Percentiles rank a stretch among this genome's conserved stretches.
phyloP scores from a whole-genome alignment of 1,140 invertebrate species.

The Phymastichus coffea region DNA sequence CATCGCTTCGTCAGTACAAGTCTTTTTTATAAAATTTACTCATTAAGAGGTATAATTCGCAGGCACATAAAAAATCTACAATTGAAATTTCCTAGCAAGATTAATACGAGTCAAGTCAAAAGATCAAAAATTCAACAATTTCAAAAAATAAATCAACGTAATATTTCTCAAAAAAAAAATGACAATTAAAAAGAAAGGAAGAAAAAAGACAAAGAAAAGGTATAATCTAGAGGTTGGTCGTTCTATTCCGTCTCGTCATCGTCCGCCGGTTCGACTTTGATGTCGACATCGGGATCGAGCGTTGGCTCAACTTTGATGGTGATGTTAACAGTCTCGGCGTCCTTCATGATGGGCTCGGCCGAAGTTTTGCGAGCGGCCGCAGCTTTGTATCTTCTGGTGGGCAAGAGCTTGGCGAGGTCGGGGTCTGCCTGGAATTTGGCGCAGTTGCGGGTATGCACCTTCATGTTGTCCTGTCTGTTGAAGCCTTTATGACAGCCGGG shows the following conservation, averaged over 20 bases:
- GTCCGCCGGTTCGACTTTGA: not conserved
- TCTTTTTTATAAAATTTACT: too few relatives aligned
- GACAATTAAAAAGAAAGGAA: not conserved
- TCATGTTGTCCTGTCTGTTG: slow-evolving; percentile 45
- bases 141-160: not conserved
- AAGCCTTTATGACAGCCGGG: slow-evolving; percentile 38
- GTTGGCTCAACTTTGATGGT: slow-evolving; percentile 4
- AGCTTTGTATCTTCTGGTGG: not conserved
- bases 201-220: not conserved
- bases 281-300: not conserved
- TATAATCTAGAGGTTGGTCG: not conserved
- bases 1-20: too few relatives aligned
- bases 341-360: not conserved
- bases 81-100: not conserved
- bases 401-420: slow-evolving; percentile 5
- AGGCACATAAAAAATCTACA: not conserved
- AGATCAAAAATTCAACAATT: not conserved
- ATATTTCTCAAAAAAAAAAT: not conserved
- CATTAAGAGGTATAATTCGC: too few relatives aligned
- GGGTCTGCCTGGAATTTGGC: slow-evolving; percentile 33
- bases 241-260: not conserved
- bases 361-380: not conserved
- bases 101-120: not conserved
- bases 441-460: slow-evolving; percentile 39
- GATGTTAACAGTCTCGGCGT: not conserved